Conservation (phyloP, 2,797 vertebrate genomes). For the Ibycter americanus region DNA sequence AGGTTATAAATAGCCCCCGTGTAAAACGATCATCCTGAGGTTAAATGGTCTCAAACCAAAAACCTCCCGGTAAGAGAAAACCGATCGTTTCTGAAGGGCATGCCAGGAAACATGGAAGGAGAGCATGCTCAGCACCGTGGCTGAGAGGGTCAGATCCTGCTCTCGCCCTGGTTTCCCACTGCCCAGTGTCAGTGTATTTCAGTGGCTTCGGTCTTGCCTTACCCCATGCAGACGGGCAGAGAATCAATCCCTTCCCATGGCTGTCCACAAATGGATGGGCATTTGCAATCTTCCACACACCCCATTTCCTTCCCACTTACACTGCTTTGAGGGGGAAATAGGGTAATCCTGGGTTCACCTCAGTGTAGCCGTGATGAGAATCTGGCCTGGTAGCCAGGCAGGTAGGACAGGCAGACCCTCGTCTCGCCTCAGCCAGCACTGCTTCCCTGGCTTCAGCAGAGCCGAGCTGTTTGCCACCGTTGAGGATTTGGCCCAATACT, state of each 20-base stretch:
- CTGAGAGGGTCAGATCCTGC: neutral
- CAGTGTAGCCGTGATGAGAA: neutral
- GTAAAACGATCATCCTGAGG: constrained; percentile 49
- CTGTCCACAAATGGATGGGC: neutral
- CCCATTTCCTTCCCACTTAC: neutral
- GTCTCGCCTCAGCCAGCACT: neutral
- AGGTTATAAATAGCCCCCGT: constrained; percentile 57
- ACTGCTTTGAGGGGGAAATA: neutral
- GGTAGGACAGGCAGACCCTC: neutral
- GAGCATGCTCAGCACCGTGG: neutral
- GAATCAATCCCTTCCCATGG: neutral
- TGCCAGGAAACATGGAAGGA: neutral
- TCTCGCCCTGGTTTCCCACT: neutral
- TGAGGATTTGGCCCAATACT: neutral
- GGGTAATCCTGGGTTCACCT: neutral
- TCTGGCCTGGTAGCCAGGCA: neutral
- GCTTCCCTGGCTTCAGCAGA: neutral
- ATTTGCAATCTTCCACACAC: neutral
- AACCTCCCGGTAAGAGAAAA: constrained; percentile 21
- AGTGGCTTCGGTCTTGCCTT: neutral
- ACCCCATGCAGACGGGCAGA: neutral
- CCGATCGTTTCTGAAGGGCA: constrained; percentile 11
- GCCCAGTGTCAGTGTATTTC: neutral
- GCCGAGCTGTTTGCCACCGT: neutral
- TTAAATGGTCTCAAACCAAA: constrained; percentile 59